Evolutionary conservation across 2,113 vertebrate genomes (phyloP), one percentile per base, ranked within the genome.

Genomic region (Ptychochromis oligacanthus): DNA sequence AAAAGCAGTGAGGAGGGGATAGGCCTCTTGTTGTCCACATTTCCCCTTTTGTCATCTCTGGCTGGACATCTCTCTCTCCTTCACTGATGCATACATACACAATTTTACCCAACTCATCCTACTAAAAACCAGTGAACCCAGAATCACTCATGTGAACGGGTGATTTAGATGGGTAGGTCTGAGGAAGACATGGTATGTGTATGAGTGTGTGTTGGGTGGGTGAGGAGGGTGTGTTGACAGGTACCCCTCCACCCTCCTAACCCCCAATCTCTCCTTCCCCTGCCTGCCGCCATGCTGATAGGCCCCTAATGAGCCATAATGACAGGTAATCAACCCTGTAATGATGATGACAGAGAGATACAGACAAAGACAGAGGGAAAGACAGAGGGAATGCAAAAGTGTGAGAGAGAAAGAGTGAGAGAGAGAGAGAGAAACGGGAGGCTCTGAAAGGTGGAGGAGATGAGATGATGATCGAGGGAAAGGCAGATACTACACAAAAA

Each of bases 291-390:
- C 95, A 93, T 75, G 67, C 81, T 94, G 94, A 96, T 93, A 94
- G 93, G 88, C 90, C 93, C 93, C 92, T 94, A 93, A 95, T 95
- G 93, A 93, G 93, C 80, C 85, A 85, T 94, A 95, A 96, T 90
- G 89, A 93, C 93, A 93, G 91, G 93, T 94, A 96, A 95, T 96
- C 93, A 94, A 88, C 77, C 79, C 87, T 85, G 82, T 91, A 93
- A 94, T 90, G 80, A 95, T 90, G 87, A 94, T 94, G 91, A 93
- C 89, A 94, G 62, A 91, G 87, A 93, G 80, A 90, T 80, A 87
- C 54, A 77, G 86, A 88, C 70, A 87, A 88, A 80, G 80, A 87
- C 10, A 77, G 28, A 28, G 54, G 75, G 46, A 75, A 78, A 77
- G 2, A 64, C 55, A 18, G 34, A 80, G 22, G 75, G 52, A 36